Percentiles rank a stretch among this genome's conserved stretches.
phyloP scores from a whole-genome alignment of 1,140 invertebrate genomes.

The Venturia canescens region DNA sequence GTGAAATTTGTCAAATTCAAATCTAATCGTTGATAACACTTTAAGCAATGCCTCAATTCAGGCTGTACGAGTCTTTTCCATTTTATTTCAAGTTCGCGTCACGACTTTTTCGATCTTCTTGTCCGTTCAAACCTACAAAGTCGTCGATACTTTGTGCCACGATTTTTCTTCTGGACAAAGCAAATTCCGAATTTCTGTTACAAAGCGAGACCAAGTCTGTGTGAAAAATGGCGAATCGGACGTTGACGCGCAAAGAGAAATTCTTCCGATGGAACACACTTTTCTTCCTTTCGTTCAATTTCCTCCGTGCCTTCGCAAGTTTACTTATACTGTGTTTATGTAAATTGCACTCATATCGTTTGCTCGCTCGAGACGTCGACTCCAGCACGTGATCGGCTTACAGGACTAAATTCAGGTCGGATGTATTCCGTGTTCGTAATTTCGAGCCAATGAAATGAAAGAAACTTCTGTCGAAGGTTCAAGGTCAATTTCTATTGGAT shows the following conservation, averaged over 20 bases:
- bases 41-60: too few relatives aligned
- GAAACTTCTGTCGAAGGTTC: constrained; percentile 12
- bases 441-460: constrained; percentile 16
- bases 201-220: not conserved
- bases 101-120: constrained; percentile 17
- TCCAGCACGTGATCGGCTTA: constrained; percentile 1
- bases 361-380: not conserved
- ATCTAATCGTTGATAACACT: too few relatives aligned
- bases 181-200: constrained; percentile 35
- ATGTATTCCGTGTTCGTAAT: constrained; percentile 34
- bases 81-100: not conserved
- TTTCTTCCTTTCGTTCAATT: constrained; percentile 30
- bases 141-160: not conserved
- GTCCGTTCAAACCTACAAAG: not conserved
- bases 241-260: constrained; percentile 46
- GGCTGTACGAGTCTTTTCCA: not conserved
- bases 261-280: constrained; percentile 11
- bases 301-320: not conserved
- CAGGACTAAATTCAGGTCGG: constrained; percentile 31
- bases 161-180: constrained; percentile 15
- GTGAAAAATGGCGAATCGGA: constrained; percentile 25
- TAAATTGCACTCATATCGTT: not conserved
- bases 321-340: constrained; percentile 5
- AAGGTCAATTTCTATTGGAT: constrained; percentile 5
- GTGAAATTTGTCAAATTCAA: too few relatives aligned